Evolutionary conservation across 2,113 vertebrate genomes (phyloP), one percentile per base, ranked within the genome.

Genomic region (Egretta garzetta): DNA sequence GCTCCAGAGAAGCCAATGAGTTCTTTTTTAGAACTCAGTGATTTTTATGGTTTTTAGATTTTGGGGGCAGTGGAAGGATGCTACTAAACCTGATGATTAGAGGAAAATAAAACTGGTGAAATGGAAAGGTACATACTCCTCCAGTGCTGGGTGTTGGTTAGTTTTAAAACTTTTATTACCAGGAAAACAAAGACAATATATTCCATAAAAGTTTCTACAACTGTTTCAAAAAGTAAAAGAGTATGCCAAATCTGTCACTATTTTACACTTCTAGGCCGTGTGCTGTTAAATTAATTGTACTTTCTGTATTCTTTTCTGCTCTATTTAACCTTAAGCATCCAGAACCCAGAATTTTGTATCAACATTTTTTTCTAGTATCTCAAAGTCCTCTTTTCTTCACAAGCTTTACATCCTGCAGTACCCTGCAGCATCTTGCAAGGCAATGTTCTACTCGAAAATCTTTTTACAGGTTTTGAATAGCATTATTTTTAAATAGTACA

Each of bases 91-190:
- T 64, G 60, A 76, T 67, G 55, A 89, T 67, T 33, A 85, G 39
- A 94, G 73, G 30, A 47, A 80, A 87, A 90, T 91, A 95, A 96
- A 96, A 87, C 66, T 62, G 22, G 33, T 85, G 93, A 43, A 82
- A 95, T 62, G 84, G 87, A 97, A 96, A 96, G 89, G 66, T 79
- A 58, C 56, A 60, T 37, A 75, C 70, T 95, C 91, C 84, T 82
- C n/a, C 87, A 90, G 64, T 75, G 52, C 60, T 91, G 93, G 39
- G 33, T 53, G 28, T 15, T 84, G 43, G 45, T 12, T 52, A 59
- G 75, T 32, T 91, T 88, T 88, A 33, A 84, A 95, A 80, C 32
- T 63, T 87, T 89, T 75, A 95, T 59, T 75, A 35, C 21, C 30
- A 58, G 18, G 37, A 75, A 91, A 93, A 89, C 37, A 75, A 84